Evolutionary conservation across 2,888 invertebrate species (phyloP), one percentile per base, ranked within the genome.

Genomic region (Endotricha flammealis): DNA sequence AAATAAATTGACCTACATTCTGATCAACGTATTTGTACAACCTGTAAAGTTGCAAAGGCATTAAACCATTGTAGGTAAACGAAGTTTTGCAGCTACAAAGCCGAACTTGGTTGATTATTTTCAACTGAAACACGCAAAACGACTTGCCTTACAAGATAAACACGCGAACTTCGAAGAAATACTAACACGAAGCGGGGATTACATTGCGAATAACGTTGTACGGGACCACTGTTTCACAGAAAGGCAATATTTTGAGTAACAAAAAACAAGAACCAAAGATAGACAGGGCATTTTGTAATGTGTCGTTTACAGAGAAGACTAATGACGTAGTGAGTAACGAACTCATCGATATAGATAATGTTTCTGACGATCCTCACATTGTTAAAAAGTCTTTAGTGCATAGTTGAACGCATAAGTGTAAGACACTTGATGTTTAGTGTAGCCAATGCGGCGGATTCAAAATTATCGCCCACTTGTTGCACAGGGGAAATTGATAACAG

Each of bases 401-500:
- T 1, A n/a, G 22, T 12, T 8, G 30, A 30, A 22, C 12, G n/a
- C 7, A 20, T 20, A 20, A 25, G 29, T 31, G 14, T 22, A 51
- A 49, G 28, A 42, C 27, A 8, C 43, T 53, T 46, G 52, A 57
- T 55, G 58, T 60, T 37, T 50, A 53, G 50, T 37, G 45, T 50
- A 49, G 62, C 53, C 63, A 71, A 60, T 75, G 72, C 73, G 76
- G 51, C 68, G 71, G 67, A 75, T 73, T 76, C 78, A 81, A 75
- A 85, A 82, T 85, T 83, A 86, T 83, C 64, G 76, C 53, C 85
- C 83, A 86, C 86, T 83, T 85, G 85, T 86, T 86, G 85, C 85
- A 47, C 58, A 61, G 71, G 20, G 20, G 65, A 78, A 82, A 82
- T 85, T 85, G 83, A 85, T 83, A 85, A 82, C 78, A 76, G 69